phyloP scores from a whole-genome alignment of 1,140 invertebrate genomes.

The Acromyrmex heyeri region DNA sequence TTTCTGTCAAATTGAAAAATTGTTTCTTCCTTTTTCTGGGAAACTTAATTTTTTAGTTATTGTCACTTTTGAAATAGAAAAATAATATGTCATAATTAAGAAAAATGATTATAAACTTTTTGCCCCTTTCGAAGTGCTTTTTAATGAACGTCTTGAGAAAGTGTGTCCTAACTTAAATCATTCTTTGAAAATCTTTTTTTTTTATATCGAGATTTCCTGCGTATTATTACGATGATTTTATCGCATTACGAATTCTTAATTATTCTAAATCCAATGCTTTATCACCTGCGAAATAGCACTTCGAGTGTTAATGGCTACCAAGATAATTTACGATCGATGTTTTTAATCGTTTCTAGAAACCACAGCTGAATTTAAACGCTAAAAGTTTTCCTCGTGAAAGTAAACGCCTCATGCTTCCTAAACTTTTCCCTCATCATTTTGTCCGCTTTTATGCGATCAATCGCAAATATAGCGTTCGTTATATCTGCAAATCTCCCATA shows the following conservation, averaged over 20 bases:
- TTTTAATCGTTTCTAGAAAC: slow-evolving; percentile 72
- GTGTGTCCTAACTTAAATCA: background rate
- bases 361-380: slow-evolving; percentile 62
- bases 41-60: too few relatives aligned
- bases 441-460: slow-evolving; percentile 31
- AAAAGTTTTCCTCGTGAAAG: slow-evolving; percentile 72
- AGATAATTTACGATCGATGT: slow-evolving; percentile 57
- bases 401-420: slow-evolving; percentile 58
- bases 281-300: slow-evolving; percentile 21
- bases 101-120: background rate
- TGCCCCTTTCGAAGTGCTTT: background rate
- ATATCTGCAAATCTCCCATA: slow-evolving; percentile 31
- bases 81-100: background rate
- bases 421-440: slow-evolving; percentile 52
- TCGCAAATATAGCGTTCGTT: slow-evolving; percentile 38
- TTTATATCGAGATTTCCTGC: background rate
- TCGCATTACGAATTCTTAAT: slow-evolving; percentile 1
- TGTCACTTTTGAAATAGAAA: too few relatives aligned
- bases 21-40: too few relatives aligned
- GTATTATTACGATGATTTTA: background rate
- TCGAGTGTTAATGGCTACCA: slow-evolving; percentile 9
- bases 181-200: background rate
- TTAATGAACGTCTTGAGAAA: background rate
- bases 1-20: too few relatives aligned
- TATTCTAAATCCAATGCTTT: slow-evolving; percentile 23